These are phyloP conservation scores for Takifugu flavidus DNA, from an alignment of 2,113 vertebrate genomes.

Conservation along the genomic window DNA sequence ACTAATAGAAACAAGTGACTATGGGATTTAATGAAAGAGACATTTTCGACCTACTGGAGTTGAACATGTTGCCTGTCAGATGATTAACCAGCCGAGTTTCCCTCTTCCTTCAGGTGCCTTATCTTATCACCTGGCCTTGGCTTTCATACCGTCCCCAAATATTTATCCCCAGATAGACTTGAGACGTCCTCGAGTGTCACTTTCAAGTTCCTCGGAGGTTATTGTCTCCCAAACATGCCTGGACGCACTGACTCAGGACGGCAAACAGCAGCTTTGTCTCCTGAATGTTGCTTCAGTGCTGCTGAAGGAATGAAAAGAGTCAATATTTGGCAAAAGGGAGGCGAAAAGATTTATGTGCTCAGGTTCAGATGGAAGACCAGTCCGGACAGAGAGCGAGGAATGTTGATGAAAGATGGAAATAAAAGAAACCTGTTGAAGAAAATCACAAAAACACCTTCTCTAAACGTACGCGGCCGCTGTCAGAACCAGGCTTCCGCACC, in stretches of 20 bases:
- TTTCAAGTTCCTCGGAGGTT: conserved; percentile 22
- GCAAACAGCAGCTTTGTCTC: conserved; percentile 31
- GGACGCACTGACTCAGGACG: conserved; percentile 1
- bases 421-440: too few relatives aligned
- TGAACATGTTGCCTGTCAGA: conserved; percentile 13
- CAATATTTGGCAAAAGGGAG: conserved; percentile 44
- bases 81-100: conserved; percentile 36
- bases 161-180: conserved; percentile 46
- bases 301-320: conserved; percentile 14
- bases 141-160: conserved; percentile 46
- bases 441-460: too few relatives aligned
- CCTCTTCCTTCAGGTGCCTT: conserved; percentile 44
- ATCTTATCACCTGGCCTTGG: conserved; percentile 51
- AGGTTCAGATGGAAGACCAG: not conserved
- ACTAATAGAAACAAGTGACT: not conserved
- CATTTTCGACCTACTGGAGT: not conserved
- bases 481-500: not conserved
- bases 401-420: not conserved
- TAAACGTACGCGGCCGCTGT: too few relatives aligned
- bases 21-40: not conserved
- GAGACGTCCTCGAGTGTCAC: conserved; percentile 21
- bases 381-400: not conserved
- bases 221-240: conserved; percentile 1
- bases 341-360: conserved; percentile 4
- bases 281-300: conserved; percentile 34